phyloP scores from a whole-genome alignment of 2,797 vertebrate genomes.

The Tragopan temminckii region DNA sequence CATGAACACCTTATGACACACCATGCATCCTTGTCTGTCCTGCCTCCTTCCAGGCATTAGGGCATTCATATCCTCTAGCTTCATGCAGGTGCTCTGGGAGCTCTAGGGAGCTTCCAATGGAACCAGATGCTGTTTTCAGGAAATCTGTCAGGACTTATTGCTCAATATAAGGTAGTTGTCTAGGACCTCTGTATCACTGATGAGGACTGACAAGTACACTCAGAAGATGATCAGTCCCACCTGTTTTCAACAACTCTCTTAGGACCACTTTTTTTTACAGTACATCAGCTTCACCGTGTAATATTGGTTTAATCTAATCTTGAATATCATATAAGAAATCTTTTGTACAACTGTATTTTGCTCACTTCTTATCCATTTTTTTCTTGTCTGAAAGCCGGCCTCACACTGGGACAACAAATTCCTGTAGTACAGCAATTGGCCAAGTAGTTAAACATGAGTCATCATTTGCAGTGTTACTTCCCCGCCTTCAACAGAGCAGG shows the following conservation, averaged over 20 bases:
- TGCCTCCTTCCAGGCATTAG: not conserved
- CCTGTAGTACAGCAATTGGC: not conserved
- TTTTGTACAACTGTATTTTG: not conserved
- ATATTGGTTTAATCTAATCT: not conserved
- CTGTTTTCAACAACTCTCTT: not conserved
- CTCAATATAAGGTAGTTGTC: not conserved
- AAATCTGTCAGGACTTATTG: not conserved
- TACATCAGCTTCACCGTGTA: not conserved
- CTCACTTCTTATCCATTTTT: not conserved
- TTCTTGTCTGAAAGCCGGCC: not conserved
- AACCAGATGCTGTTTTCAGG: not conserved
- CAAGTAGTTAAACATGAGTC: not conserved
- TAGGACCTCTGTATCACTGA: not conserved
- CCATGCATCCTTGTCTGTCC: not conserved
- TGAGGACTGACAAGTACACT: not conserved
- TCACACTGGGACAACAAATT: not conserved
- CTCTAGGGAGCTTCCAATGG: not conserved
- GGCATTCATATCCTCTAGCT: not conserved
- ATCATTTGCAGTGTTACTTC: not conserved
- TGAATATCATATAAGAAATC: not conserved
- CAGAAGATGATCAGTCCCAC: not conserved
- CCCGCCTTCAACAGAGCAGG: not conserved
- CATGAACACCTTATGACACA: rapidly evolving
- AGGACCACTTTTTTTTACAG: not conserved
- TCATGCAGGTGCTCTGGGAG: not conserved